Conservation (phyloP, 2,888 invertebrate genomes). For the Agriotes lineatus region DNA sequence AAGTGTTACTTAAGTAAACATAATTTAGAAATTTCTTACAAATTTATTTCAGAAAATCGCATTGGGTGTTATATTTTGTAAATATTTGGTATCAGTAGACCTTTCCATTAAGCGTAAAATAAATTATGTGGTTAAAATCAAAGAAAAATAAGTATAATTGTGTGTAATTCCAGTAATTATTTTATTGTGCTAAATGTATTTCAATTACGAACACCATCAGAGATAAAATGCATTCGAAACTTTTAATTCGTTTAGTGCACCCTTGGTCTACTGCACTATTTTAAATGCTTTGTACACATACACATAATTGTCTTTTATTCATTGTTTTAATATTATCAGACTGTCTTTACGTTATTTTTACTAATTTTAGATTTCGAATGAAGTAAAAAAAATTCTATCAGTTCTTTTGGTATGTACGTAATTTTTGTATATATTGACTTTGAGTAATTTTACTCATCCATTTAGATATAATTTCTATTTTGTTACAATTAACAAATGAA, state of each 20-base stretch:
- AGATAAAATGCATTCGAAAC: neutral
- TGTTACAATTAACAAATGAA: slow-evolving; percentile 10
- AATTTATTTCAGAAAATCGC: neutral
- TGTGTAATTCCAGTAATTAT: slow-evolving; percentile 17
- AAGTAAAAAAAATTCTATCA: too few species aligned
- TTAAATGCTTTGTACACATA: slow-evolving; percentile 38
- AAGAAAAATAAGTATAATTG: slow-evolving; percentile 12
- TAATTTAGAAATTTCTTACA: neutral
- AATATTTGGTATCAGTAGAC: slow-evolving; percentile 23
- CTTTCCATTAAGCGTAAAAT: neutral
- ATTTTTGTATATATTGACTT: slow-evolving; percentile 28
- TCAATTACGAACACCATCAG: neutral
- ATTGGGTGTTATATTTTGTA: slow-evolving; percentile 12
- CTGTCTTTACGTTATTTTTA: slow-evolving; percentile 23
- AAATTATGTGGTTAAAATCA: neutral
- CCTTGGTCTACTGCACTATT: slow-evolving; percentile 35
- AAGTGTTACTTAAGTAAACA: slow-evolving; percentile 1
- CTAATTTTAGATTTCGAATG: slow-evolving; percentile 15
- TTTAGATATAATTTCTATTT: slow-evolving; percentile 20
- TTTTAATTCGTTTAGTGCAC: slow-evolving; percentile 19
- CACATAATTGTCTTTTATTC: slow-evolving; percentile 13
- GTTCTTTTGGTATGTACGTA: slow-evolving; percentile 19
- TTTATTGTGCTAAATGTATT: neutral
- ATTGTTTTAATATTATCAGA: slow-evolving; percentile 23
- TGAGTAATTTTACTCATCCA: slow-evolving; percentile 15